Conservation (phyloP, 2,113 vertebrate genomes). For the Anarrhichthys ocellatus region DNA sequence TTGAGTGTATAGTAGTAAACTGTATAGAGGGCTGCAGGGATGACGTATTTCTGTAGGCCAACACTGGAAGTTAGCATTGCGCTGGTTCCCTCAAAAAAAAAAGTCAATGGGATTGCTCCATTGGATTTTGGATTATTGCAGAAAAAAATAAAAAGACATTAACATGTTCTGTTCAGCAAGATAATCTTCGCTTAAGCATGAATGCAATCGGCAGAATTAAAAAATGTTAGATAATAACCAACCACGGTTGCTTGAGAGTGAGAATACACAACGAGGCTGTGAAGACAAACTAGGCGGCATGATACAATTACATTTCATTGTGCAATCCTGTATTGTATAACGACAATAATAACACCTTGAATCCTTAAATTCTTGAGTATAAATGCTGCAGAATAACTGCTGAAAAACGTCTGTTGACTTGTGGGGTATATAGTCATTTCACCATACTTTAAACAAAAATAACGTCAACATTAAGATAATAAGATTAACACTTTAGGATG, state of each 20-base stretch:
- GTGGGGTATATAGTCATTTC: neutral
- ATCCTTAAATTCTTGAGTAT: neutral
- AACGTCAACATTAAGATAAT: conserved; percentile 2
- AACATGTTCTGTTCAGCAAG: neutral
- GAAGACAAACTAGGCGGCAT: no score
- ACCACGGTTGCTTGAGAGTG: no score
- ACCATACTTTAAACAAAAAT: neutral
- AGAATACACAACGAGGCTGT: no score
- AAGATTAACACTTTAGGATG: neutral
- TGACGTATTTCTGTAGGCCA: neutral
- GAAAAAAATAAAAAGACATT: neutral
- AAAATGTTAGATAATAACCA: no score
- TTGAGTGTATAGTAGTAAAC: neutral
- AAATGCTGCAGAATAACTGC: neutral
- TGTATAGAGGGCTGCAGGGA: neutral
- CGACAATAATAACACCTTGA: neutral
- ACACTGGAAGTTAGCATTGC: neutral
- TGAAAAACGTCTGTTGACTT: neutral
- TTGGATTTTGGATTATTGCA: neutral
- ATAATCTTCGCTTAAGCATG: neutral
- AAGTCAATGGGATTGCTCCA: neutral
- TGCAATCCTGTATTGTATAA: neutral
- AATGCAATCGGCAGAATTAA: no score
- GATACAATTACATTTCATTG: neutral
- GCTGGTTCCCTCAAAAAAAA: neutral